Evolutionary conservation across 2,113 vertebrate genomes (phyloP).

Genomic region (Rhabdomys dilectus): DNA sequence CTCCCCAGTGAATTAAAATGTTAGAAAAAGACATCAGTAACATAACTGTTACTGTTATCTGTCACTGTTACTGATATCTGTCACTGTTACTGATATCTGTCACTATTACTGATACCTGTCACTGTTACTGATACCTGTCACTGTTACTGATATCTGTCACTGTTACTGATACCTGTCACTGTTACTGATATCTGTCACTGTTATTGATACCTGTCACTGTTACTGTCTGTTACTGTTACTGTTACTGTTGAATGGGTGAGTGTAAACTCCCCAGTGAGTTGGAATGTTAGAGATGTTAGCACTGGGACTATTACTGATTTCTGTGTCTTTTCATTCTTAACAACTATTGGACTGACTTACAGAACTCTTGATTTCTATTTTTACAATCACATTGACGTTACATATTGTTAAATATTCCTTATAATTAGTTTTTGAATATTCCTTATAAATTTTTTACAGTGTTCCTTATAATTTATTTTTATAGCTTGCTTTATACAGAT

Average conservation of each 20-base stretch:
- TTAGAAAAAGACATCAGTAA: not conserved
- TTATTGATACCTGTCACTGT: not conserved
- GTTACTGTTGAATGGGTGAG: not conserved
- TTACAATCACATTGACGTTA: not conserved
- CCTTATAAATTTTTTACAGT: too few species aligned
- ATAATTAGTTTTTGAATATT: not conserved
- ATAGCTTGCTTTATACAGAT: not conserved
- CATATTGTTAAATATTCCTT: not conserved
- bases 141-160: too few species aligned
- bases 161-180: too few species aligned
- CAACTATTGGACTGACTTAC: not conserved
- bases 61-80: too few species aligned
- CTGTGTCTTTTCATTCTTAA: slow-evolving; percentile 21
- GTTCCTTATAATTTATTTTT: not conserved
- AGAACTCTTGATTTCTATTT: not conserved
- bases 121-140: too few species aligned
- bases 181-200: too few species aligned
- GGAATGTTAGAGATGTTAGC: not conserved
- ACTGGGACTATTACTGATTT: not conserved
- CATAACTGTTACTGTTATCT: too few species aligned
- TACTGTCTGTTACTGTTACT: too few species aligned
- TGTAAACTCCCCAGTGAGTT: not conserved
- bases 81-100: too few species aligned
- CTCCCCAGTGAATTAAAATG: not conserved
- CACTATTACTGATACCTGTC: too few species aligned